Evolutionary conservation across 2,888 invertebrate species (phyloP).

Genomic region (Dasypogon diadema): DNA sequence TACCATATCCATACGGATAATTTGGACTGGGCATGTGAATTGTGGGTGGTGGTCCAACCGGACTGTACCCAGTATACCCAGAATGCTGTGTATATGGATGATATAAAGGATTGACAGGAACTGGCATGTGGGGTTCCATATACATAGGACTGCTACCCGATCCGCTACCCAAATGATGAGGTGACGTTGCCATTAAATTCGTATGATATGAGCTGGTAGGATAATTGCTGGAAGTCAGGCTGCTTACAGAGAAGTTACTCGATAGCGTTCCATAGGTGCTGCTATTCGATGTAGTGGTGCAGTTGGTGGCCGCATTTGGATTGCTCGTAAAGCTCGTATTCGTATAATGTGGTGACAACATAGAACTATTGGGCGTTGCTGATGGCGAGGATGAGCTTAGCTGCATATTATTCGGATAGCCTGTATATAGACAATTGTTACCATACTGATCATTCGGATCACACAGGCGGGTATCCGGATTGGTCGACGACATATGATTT

Average conservation of each 20-base stretch:
- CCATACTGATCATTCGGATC: slow-evolving; percentile 56
- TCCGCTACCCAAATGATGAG: slow-evolving; percentile 56
- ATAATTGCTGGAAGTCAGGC: slow-evolving; percentile 64
- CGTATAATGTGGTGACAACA: slow-evolving; percentile 47
- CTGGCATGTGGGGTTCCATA: slow-evolving; percentile 69
- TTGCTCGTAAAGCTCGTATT: slow-evolving; percentile 31
- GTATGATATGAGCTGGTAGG: slow-evolving; percentile 65
- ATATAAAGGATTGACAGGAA: slow-evolving; percentile 70
- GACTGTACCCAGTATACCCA: slow-evolving; percentile 62
- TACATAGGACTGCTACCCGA: slow-evolving; percentile 63
- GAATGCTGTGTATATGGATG: slow-evolving; percentile 65
- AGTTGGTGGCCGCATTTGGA: slow-evolving; percentile 31
- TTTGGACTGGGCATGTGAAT: slow-evolving; percentile 79
- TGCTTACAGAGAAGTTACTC: slow-evolving; percentile 69
- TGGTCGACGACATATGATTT: slow-evolving; percentile 16
- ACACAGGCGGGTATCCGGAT: slow-evolving; percentile 15
- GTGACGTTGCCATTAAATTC: slow-evolving; percentile 67
- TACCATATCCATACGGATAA: slow-evolving; percentile 73
- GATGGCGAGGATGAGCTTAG: slow-evolving; percentile 41
- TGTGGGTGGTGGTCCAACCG: slow-evolving; percentile 69
- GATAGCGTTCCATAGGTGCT: slow-evolving; percentile 60
- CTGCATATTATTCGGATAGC: slow-evolving; percentile 51
- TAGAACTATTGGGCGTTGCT: slow-evolving; percentile 34
- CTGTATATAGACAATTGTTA: slow-evolving; percentile 51
- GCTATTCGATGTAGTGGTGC: slow-evolving; percentile 56